Conservation (phyloP, 2,888 invertebrate species). For the Hyalella azteca region DNA sequence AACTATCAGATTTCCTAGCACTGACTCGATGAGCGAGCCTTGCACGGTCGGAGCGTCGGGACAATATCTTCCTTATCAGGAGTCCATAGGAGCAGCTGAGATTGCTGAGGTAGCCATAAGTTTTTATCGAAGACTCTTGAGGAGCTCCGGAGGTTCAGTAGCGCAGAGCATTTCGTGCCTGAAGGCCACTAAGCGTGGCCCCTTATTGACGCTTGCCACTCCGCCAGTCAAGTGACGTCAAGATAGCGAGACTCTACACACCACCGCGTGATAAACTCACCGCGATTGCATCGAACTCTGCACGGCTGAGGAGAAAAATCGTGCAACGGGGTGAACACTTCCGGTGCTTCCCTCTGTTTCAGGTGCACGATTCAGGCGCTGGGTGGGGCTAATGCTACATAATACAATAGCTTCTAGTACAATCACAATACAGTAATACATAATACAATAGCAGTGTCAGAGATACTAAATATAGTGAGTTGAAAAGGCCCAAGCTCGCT, state of each 20-base stretch:
- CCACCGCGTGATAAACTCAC: background rate
- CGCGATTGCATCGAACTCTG: background rate
- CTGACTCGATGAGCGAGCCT: too few species aligned
- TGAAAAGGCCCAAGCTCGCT: too few species aligned
- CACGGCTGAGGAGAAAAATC: background rate
- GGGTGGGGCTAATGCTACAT: too few species aligned
- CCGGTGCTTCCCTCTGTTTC: too few species aligned
- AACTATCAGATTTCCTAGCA: too few species aligned
- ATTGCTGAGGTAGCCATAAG: background rate
- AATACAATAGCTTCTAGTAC: too few species aligned
- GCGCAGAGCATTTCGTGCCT: conserved; percentile 15
- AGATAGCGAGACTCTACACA: conserved; percentile 8
- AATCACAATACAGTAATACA: too few species aligned
- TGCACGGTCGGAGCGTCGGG: too few species aligned
- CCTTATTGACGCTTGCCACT: background rate
- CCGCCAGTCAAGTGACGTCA: background rate
- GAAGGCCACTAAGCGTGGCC: background rate
- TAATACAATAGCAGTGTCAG: too few species aligned
- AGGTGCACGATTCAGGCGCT: too few species aligned
- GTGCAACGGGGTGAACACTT: too few species aligned
- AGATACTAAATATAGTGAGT: too few species aligned
- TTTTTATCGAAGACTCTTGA: conserved; percentile 24
- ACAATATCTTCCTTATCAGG: conserved; percentile 1
- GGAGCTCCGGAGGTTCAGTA: background rate
- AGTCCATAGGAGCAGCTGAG: background rate